Evolutionary conservation across 2,113 vertebrate genomes (phyloP), one percentile per base, ranked within the genome.

Genomic region (Apaloderma vittatum): DNA sequence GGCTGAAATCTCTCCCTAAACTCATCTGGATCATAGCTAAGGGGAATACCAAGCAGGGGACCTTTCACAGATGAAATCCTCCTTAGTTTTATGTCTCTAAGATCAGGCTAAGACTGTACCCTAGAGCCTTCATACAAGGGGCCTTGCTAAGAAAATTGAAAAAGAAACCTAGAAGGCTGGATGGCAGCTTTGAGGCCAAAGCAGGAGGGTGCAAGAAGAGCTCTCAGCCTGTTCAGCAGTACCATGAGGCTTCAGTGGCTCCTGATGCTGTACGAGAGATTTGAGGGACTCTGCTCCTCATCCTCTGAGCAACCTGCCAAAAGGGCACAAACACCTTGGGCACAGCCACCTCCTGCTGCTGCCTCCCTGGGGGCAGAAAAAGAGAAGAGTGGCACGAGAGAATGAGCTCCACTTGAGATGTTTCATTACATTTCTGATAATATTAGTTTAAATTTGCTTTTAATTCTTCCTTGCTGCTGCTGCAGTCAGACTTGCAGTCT

Each of bases 241-340:
- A 15, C 0, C 34, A 11, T 0, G 1, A 62, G 26, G 18, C 62
- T 63, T 30, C 27, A 36, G 59, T 52, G 32, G 36, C 16, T 66
- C 34, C 14, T 73, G 67, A 27, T 49, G 54, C 54, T 71, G 8
- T 63, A 10, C 6, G 8, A 27, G 29, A 18, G 6, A 18, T 9
- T 9, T 0, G 7, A 70, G 22, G 24, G n/a, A 22, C 24, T 2
- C 34, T 34, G 30, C 23, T 70, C 37, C 40, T 76, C 4, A 1
- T 21, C 11, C 6, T 43, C 36, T 27, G 37, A 63, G 66, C n/a
- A 27, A 9, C 1, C 2, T 54, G 40, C 36, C 26, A 52, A 18
- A 51, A 58, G 36, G 45, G 14, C 29, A 24, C 36, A n/a, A 49
- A 40, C 12, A 32, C 20, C 15, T 40, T 22, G 30, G 24, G 29